Base-by-base conservation (phyloP, 2,888 invertebrate species). In the Endotricha flammealis region DNA sequence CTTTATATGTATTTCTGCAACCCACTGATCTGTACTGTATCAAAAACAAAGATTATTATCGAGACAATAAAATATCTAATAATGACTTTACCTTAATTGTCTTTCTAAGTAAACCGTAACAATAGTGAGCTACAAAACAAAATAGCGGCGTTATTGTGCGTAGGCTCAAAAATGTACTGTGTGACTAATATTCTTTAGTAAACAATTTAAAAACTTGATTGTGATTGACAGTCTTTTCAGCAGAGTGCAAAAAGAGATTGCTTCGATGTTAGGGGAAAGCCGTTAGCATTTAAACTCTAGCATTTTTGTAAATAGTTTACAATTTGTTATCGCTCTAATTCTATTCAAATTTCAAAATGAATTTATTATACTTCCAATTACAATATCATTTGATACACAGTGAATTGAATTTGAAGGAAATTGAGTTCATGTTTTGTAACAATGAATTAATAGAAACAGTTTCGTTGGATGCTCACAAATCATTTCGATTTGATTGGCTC, bases 261-360 rank as follows among this genome's bases (percentile, higher is more conserved):
- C 37, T n/a, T n/a, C n/a, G n/a, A n/a, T n/a, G n/a, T n/a, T n/a
- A 53, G 39, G 49, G 48, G 62, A 66, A 64, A 59, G 64, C 54
- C 36, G 20, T 31, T 8, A 20, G 39, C 42, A 48, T 58, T 51
- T 41, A 41, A 54, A 52, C 54, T 55, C 17, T 9, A 48, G 45
- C 44, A 44, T 53, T 37, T 41, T 47, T 49, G 47, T 46, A 55
- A 53, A 52, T 37, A 45, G 41, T 39, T 5, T 31, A n/a, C n/a
- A 39, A 33, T 37, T 43, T 33, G 36, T 31, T 31, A 31, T 31
- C 11, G 11, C 12, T 7, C 8, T 31, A 31, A 31, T 22, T 17
- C 30, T 20, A 31, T 31, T 31, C 20, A 20, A 31, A 31, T 11
- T 20, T 31, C n/a, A 20, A 20, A 12, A 12, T 20, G 1, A 10